Conservation (phyloP, 2,797 vertebrate genomes). For the Onychomys torridus region DNA sequence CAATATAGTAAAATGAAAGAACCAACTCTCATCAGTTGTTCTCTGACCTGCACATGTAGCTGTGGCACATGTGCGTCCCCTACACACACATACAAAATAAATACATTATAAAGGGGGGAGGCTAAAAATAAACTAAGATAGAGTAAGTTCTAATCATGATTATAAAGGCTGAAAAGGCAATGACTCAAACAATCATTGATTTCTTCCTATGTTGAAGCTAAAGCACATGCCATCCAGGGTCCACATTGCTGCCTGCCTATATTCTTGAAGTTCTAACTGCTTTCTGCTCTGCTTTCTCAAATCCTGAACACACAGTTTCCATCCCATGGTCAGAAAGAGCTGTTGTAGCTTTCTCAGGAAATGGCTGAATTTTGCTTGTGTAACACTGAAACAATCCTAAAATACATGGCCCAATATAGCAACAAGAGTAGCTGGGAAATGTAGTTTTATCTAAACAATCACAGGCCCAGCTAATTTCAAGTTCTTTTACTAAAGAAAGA, state of each 20-base stretch:
- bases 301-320: not conserved
- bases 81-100: not conserved
- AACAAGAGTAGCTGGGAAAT: conserved; percentile 42
- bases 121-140: not conserved
- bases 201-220: conserved; percentile 2
- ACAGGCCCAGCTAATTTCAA: not conserved
- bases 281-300: conserved; percentile 5
- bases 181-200: not conserved
- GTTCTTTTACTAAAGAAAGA: conserved; percentile 50
- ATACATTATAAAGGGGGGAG: not conserved
- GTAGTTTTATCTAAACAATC: conserved; percentile 6
- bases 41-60: not conserved
- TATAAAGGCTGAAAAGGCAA: not conserved
- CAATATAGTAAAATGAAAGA: not conserved
- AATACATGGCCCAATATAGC: conserved; percentile 14
- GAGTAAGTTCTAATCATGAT: not conserved
- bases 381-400: not conserved
- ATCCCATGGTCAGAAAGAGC: not conserved
- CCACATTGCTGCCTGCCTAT: not conserved
- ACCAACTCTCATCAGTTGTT: not conserved
- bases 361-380: conserved; percentile 35
- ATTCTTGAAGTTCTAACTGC: not conserved
- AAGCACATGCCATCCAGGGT: not conserved
- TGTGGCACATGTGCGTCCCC: not conserved
- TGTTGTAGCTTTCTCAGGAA: not conserved